These are phyloP conservation scores for Caenorhabditis macrosperma DNA, from an alignment of 2,888 invertebrate genomes.

Conservation along the genomic window DNA sequence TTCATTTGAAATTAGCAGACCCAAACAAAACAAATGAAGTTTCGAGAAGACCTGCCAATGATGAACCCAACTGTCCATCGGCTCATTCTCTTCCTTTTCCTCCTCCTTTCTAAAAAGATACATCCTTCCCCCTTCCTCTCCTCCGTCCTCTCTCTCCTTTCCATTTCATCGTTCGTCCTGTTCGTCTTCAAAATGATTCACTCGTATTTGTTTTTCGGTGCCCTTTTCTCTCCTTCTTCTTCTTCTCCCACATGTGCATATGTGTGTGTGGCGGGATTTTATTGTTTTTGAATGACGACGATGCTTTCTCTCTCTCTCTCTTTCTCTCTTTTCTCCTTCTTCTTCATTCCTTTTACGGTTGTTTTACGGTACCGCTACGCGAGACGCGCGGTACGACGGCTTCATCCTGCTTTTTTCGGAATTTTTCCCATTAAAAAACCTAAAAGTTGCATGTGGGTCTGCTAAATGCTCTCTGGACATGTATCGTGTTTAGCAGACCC, in stretches of 20 bases:
- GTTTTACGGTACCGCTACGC: not conserved
- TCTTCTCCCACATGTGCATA: not conserved
- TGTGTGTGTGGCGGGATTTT: slow-evolving; percentile 9
- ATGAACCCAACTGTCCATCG: too few species aligned
- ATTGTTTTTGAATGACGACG: slow-evolving; percentile 43
- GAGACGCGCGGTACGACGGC: too few species aligned
- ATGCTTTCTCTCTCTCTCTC: not conserved
- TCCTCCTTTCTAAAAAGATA: too few species aligned
- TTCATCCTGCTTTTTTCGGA: too few species aligned
- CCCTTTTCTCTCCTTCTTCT: not conserved
- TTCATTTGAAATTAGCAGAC: too few species aligned
- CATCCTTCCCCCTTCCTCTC: not conserved
- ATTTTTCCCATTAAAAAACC: too few species aligned
- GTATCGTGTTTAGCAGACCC: too few species aligned
- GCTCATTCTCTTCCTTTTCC: too few species aligned
- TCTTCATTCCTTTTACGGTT: slow-evolving; percentile 12
- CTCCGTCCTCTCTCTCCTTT: not conserved
- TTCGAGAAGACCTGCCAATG: too few species aligned
- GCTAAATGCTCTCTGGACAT: too few species aligned
- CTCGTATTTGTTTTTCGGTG: not conserved
- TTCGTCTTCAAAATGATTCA: slow-evolving; percentile 1
- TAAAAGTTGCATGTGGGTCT: too few species aligned
- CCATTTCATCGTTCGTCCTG: not conserved
- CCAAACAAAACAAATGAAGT: too few species aligned
- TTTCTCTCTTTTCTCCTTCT: slow-evolving; percentile 4